Conservation (phyloP, 2,888 invertebrate species). For the Meliscaeva auricollis region DNA sequence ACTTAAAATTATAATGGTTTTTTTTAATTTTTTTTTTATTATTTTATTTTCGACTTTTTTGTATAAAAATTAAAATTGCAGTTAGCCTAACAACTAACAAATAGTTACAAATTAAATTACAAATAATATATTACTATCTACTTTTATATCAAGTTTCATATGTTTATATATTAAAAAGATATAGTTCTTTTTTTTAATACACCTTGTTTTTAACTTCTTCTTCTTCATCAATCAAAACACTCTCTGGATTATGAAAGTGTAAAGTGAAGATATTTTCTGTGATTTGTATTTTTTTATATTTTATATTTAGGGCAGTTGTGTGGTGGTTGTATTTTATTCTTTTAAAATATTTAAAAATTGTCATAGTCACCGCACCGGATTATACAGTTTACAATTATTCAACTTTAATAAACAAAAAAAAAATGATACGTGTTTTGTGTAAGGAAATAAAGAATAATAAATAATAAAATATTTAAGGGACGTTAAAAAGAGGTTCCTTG, state of each 20-base stretch:
- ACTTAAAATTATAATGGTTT: constrained; percentile 55
- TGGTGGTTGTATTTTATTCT: constrained; percentile 35
- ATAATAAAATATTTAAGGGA: constrained; percentile 58
- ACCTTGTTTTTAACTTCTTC: constrained; percentile 6
- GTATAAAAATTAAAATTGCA: constrained; percentile 63
- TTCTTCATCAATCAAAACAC: constrained; percentile 25
- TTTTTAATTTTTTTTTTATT: constrained; percentile 23
- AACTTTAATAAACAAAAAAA: constrained; percentile 24
- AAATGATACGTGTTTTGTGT: not conserved
- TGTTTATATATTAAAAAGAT: constrained; percentile 68
- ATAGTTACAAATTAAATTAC: constrained; percentile 67
- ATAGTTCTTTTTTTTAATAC: constrained; percentile 46
- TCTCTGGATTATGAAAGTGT: constrained; percentile 2
- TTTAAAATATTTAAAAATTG: constrained; percentile 56
- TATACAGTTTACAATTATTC: not conserved
- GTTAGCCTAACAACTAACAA: constrained; percentile 62
- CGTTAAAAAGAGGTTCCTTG: constrained; percentile 38
- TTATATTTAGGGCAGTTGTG: constrained; percentile 29
- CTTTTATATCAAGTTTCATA: constrained; percentile 59
- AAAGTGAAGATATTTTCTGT: constrained; percentile 3
- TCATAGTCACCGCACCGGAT: constrained; percentile 49
- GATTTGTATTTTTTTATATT: not conserved
- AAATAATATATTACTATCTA: constrained; percentile 66
- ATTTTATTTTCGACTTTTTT: constrained; percentile 45
- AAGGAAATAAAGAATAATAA: constrained; percentile 55